phyloP scores from a whole-genome alignment of 2,888 invertebrate species.

The Conistra vaccinii region DNA sequence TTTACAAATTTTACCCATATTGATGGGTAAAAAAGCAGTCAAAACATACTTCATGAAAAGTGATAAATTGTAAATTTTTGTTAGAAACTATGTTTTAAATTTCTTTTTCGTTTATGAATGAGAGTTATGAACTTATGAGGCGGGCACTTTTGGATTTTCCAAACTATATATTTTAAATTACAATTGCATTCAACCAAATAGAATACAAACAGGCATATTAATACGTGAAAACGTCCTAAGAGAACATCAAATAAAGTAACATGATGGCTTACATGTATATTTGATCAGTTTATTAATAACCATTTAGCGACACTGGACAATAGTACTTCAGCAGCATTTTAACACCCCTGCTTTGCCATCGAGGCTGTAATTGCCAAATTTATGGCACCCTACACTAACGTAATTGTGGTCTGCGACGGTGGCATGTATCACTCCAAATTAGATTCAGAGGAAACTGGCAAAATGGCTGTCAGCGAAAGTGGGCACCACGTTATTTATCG shows the following conservation, averaged over 20 bases:
- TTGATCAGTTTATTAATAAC: background rate
- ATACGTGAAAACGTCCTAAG: too few species aligned
- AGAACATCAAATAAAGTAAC: background rate
- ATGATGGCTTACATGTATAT: background rate
- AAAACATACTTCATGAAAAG: too few species aligned
- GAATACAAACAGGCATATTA: background rate
- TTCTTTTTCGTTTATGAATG: too few species aligned
- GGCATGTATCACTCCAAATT: conserved; percentile 89
- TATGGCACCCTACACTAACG: conserved; percentile 88
- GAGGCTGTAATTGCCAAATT: conserved; percentile 88
- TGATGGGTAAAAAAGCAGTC: too few species aligned
- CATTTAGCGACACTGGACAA: conserved; percentile 13
- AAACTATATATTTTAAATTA: background rate
- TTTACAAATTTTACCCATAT: too few species aligned
- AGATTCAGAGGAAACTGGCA: conserved; percentile 83
- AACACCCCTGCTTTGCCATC: conserved; percentile 81
- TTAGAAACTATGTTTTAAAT: too few species aligned
- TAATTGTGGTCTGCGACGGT: conserved; percentile 85
- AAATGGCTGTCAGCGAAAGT: conserved; percentile 82
- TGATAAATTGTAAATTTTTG: too few species aligned
- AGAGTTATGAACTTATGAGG: too few species aligned
- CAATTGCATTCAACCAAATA: background rate
- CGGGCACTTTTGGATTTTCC: too few species aligned
- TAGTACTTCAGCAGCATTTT: conserved; percentile 77
- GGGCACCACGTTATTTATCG: conserved; percentile 74